These are phyloP conservation scores for Rhopalosiphum nymphaeae DNA, from an alignment of 2,888 invertebrate species.

Conservation along the genomic window DNA sequence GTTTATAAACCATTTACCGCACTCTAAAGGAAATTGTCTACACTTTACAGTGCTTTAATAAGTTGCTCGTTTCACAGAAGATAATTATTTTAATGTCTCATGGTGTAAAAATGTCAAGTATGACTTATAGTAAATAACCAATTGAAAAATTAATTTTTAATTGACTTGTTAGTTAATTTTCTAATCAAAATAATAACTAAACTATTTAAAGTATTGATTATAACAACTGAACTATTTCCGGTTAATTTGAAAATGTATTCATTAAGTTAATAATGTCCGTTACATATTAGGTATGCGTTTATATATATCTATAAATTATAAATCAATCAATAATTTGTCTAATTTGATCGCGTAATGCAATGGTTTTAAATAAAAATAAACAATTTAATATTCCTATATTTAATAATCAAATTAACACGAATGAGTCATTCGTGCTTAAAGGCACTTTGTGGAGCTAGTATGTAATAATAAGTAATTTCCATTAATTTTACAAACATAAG, in stretches of 20 bases:
- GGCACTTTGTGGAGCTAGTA: neutral
- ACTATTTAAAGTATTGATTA: neutral
- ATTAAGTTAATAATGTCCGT: neutral
- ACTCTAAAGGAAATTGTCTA: too few relatives aligned
- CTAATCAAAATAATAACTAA: neutral
- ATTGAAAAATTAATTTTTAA: too few relatives aligned
- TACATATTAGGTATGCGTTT: too few relatives aligned
- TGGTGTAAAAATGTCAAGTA: too few relatives aligned
- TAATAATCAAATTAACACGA: neutral
- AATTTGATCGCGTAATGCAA: neutral
- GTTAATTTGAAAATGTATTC: neutral
- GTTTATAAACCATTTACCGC: too few relatives aligned
- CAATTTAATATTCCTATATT: neutral
- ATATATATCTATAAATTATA: too few relatives aligned
- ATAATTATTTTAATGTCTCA: too few relatives aligned
- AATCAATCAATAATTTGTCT: too few relatives aligned
- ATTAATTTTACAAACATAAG: neutral
- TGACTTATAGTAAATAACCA: too few relatives aligned
- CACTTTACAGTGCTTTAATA: too few relatives aligned
- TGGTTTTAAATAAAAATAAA: neutral
- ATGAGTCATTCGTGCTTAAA: neutral
- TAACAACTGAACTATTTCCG: neutral
- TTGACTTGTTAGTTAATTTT: neutral
- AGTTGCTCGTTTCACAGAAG: too few relatives aligned
- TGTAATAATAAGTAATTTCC: neutral